Conservation (phyloP, 1,140 invertebrate genomes). For the Calliphora vicina region DNA sequence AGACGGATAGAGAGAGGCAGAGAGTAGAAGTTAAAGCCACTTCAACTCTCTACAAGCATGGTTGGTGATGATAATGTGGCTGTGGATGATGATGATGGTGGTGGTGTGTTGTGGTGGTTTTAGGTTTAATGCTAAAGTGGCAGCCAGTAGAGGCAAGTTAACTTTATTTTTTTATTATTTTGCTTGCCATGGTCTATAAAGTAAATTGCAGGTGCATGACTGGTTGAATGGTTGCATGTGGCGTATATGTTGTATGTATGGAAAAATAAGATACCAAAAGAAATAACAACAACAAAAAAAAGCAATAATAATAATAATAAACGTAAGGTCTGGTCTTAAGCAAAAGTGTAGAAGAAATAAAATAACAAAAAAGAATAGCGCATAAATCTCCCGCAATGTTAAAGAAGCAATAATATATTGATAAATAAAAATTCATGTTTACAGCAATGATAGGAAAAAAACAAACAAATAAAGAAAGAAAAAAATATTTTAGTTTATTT, state of each 20-base stretch:
- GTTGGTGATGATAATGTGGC: background rate
- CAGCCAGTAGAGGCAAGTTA: background rate
- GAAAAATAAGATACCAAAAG: background rate
- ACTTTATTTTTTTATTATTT: too few species aligned
- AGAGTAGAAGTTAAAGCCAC: background rate
- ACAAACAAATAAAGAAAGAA: too few species aligned
- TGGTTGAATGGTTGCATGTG: slow-evolving; percentile 43
- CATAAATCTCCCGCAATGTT: slow-evolving; percentile 52
- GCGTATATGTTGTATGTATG: background rate
- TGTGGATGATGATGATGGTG: background rate
- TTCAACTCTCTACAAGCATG: background rate
- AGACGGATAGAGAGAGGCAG: background rate
- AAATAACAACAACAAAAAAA: background rate
- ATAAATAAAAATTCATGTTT: too few species aligned
- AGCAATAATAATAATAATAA: background rate
- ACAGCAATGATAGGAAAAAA: too few species aligned
- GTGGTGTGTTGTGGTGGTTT: background rate
- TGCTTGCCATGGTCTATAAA: slow-evolving; percentile 63
- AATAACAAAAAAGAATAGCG: slow-evolving; percentile 35
- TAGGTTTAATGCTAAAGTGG: background rate
- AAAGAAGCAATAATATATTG: background rate
- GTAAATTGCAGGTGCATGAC: slow-evolving; percentile 64
- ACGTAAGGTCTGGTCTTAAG: slow-evolving; percentile 43
- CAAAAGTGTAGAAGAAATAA: slow-evolving; percentile 8
- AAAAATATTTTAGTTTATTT: too few species aligned